Evolutionary conservation across 2,113 vertebrate species (phyloP), one percentile per base, ranked within the genome.

Genomic region (Salvelinus alpinus): DNA sequence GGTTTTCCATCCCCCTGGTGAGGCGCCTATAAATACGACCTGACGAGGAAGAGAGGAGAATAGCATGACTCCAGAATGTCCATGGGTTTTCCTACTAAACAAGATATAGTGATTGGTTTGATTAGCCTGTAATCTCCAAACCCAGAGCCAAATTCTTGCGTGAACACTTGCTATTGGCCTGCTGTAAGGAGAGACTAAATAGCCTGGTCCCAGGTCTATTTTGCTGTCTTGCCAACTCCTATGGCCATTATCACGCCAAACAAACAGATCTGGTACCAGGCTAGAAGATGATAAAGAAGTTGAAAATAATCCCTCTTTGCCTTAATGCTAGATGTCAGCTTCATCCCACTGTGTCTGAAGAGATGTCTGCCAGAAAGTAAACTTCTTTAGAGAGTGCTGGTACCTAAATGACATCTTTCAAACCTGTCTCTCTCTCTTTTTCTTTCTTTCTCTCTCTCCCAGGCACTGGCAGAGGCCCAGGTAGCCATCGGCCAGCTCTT

Each of bases 401-500:
- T 34, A 34, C 34, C 34, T 34, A 7, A 34, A 44, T 12, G 20
- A 1, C 25, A 54, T n/a, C 73, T 62, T 29, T 51, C 22, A 38
- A 27, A 34, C 27, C 31, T 27, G 14, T 11, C 66, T 44, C 64
- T 31, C 27, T 25, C 25, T 31, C 38, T 24, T 8, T 18, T 44
- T 29, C 4, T 73, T 4, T 8, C 51, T 22, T 34, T n/a, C 38
- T 75, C 5, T 18, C 75, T 9, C 51, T 81, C 90, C 77, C 85
- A 99, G 98, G 97, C 97, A 38, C 90, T 99, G 82, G 97, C 99
- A 88, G 97, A 99, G 86, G 97, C 97, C 70, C 98, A 99, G 90
- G 95, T 96, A 87, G 97, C 97, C 76, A 99, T 99, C 87, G 96
- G 98, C 59, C 97, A 99, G 75, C 96, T 99, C 84, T 99, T 99